Conservation (phyloP, 2,797 vertebrate species). For the Antennarius maculatus region DNA sequence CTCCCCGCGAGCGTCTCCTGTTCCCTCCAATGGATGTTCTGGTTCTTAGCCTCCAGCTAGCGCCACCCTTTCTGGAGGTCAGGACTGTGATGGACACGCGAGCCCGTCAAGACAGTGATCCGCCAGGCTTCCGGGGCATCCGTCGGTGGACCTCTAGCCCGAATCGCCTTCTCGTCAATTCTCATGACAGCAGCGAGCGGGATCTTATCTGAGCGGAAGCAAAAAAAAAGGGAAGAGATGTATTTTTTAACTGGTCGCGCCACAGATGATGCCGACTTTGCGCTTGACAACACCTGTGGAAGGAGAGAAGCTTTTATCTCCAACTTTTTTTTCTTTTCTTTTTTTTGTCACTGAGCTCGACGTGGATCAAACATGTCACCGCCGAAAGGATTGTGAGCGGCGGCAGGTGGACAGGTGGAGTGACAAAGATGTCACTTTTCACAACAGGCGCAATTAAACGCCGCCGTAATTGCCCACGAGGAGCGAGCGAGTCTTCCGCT, state of each 20-base stretch:
- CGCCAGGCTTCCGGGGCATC: constrained; percentile 16
- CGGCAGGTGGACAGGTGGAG: constrained; percentile 47
- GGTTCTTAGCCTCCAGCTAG: constrained; percentile 18
- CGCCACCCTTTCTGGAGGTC: constrained; percentile 40
- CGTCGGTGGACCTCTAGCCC: constrained; percentile 17
- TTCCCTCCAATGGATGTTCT: constrained; percentile 30
- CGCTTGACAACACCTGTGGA: constrained; percentile 41
- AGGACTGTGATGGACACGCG: constrained; percentile 49
- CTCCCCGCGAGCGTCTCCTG: constrained; percentile 39
- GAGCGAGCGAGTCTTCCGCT: constrained; percentile 59
- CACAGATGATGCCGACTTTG: constrained; percentile 26
- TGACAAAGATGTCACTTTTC: constrained; percentile 57
- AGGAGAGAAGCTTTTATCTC: constrained; percentile 44
- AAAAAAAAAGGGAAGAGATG: background rate
- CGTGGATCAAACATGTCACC: constrained; percentile 60
- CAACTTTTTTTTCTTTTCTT: background rate
- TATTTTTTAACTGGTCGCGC: constrained; percentile 24
- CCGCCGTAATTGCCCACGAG: constrained; percentile 60
- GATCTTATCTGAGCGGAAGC: constrained; percentile 40
- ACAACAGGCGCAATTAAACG: constrained; percentile 73
- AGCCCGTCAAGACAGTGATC: constrained; percentile 48
- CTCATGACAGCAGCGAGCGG: constrained; percentile 49
- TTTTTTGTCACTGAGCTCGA: no score
- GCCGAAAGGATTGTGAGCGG: constrained; percentile 54
- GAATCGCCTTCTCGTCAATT: constrained; percentile 51